phyloP scores from a whole-genome alignment of 1,140 invertebrate genomes.

The Lithobius niger region DNA sequence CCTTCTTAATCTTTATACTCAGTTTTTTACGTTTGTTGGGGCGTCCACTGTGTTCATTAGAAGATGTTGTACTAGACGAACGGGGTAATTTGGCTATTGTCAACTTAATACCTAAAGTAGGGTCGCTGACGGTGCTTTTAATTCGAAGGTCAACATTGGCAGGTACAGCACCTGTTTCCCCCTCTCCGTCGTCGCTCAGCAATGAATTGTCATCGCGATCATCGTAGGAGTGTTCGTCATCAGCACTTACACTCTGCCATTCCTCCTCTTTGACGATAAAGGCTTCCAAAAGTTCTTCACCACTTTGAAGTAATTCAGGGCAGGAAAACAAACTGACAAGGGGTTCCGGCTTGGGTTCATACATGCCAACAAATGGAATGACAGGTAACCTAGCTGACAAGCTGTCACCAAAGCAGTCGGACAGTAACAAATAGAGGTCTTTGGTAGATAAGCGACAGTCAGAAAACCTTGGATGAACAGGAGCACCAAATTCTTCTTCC shows the following conservation, averaged over 20 bases:
- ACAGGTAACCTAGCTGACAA: constrained; percentile 22
- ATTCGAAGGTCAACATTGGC: constrained; percentile 21
- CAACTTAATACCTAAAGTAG: constrained; percentile 30
- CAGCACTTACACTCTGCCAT: constrained; percentile 12
- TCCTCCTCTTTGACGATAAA: constrained; percentile 20
- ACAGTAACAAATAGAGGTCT: constrained; percentile 26
- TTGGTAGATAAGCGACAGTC: too few species aligned
- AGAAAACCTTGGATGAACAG: background rate
- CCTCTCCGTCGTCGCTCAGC: constrained; percentile 12
- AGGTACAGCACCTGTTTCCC: constrained; percentile 8
- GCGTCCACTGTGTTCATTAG: background rate
- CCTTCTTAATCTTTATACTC: constrained; percentile 2
- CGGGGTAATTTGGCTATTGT: constrained; percentile 26
- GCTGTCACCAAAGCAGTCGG: constrained; percentile 29
- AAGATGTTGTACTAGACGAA: background rate
- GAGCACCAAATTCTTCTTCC: background rate
- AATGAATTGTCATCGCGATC: constrained; percentile 17
- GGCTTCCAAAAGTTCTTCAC: constrained; percentile 27
- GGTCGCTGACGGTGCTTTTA: constrained; percentile 26
- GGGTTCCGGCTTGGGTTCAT: constrained; percentile 15
- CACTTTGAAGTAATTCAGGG: constrained; percentile 22
- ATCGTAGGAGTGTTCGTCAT: constrained; percentile 14
- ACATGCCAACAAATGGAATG: background rate
- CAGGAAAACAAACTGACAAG: constrained; percentile 20
- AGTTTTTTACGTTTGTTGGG: constrained; percentile 6